These are phyloP conservation scores for Drosophila prostipennis DNA, from an alignment of 2,888 invertebrate genomes.

Conservation along the genomic window DNA sequence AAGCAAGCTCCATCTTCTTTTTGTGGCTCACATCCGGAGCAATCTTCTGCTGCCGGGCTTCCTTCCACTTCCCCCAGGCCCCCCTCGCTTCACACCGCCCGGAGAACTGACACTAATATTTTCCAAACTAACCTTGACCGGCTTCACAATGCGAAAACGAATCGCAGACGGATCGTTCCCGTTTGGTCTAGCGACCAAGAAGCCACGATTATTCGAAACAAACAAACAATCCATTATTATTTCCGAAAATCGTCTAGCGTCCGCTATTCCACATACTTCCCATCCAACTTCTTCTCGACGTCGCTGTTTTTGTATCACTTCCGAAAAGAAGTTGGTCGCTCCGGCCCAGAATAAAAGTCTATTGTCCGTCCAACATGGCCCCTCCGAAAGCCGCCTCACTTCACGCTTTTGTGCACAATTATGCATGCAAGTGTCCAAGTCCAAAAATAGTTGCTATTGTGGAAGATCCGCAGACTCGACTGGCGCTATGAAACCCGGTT, in stretches of 20 bases:
- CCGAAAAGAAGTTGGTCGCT: slow-evolving; percentile 66
- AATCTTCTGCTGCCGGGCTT: slow-evolving; percentile 52
- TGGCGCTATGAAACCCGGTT: slow-evolving; percentile 16
- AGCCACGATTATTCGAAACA: slow-evolving; percentile 16
- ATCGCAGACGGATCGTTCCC: slow-evolving; percentile 61
- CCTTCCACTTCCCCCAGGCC: slow-evolving; percentile 11
- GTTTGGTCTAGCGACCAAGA: slow-evolving; percentile 49
- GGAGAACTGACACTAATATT: slow-evolving; percentile 64
- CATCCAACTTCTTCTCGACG: slow-evolving; percentile 6
- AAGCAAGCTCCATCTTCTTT: slow-evolving; percentile 46
- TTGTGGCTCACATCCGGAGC: slow-evolving; percentile 76
- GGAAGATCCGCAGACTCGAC: slow-evolving; percentile 15
- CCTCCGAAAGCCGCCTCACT: slow-evolving; percentile 37
- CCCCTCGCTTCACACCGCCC: not conserved
- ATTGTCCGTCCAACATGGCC: slow-evolving; percentile 66
- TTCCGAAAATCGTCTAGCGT: slow-evolving; percentile 56
- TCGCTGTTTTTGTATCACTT: slow-evolving; percentile 42
- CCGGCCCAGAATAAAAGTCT: slow-evolving; percentile 59
- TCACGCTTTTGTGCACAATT: slow-evolving; percentile 79
- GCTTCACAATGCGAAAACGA: slow-evolving; percentile 66
- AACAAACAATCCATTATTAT: slow-evolving; percentile 39
- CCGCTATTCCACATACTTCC: slow-evolving; percentile 24
- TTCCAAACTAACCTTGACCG: slow-evolving; percentile 81
- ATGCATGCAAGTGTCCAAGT: slow-evolving; percentile 76
- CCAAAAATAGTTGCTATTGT: slow-evolving; percentile 73